A percentile compares a stretch with the other conserved stretches of the same genome.
These are phyloP conservation scores for Botia kubotai DNA, from an alignment of 2,797 vertebrate genomes.

Conservation along the genomic window DNA sequence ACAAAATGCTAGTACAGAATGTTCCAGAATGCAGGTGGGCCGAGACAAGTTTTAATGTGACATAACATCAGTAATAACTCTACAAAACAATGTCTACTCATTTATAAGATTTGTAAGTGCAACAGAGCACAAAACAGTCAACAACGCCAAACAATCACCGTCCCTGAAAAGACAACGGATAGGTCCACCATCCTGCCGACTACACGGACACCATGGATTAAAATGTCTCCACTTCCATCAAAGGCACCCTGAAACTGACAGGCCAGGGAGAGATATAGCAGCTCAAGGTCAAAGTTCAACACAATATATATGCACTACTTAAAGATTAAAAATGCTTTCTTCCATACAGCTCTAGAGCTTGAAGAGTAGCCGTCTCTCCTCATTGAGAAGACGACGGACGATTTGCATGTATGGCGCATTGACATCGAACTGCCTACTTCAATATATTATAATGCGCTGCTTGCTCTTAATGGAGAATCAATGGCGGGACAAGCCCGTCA, in stretches of 20 bases:
- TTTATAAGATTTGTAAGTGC: neutral
- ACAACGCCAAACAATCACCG: neutral
- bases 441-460: constrained; percentile 81
- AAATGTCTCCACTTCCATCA: constrained; percentile 13
- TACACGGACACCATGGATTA: constrained; percentile 18
- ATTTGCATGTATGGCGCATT: constrained; percentile 78
- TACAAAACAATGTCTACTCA: neutral
- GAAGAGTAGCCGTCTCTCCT: constrained; percentile 50
- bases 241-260: constrained; percentile 23
- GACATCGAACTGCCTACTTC: constrained; percentile 71
- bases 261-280: constrained; percentile 14
- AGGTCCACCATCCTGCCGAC: neutral
- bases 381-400: constrained; percentile 58
- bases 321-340: constrained; percentile 38
- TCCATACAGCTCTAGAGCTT: constrained; percentile 37
- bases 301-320: constrained; percentile 14
- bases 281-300: constrained; percentile 42
- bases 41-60: no score
- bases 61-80: no score
- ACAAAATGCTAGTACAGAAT: no score
- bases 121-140: neutral
- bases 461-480: constrained; percentile 82
- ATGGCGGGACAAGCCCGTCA: constrained; percentile 76
- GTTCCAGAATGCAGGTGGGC: no score
- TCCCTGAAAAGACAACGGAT: neutral